These are phyloP conservation scores for Elmis aenea DNA, from an alignment of 2,888 invertebrate species.

Conservation along the genomic window DNA sequence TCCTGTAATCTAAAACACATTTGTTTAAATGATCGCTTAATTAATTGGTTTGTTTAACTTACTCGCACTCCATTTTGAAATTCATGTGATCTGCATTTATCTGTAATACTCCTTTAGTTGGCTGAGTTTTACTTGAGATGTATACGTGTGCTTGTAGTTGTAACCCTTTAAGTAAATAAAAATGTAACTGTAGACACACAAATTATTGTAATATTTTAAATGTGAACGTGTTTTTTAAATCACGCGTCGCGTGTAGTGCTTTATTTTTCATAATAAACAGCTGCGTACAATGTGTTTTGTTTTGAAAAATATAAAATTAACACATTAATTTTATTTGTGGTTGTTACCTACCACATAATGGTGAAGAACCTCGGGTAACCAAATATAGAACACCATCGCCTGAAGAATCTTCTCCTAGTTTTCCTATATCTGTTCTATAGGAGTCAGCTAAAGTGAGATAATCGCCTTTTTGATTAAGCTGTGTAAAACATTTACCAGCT, in stretches of 20 bases:
- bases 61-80: conserved; percentile 51
- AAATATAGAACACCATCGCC: conserved; percentile 54
- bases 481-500: conserved; percentile 53
- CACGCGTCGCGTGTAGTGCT: no score
- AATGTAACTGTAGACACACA: no score
- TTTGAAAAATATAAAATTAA: no score
- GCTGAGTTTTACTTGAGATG: conserved; percentile 45
- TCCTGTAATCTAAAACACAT: no score
- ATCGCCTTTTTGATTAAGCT: conserved; percentile 36
- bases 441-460: conserved; percentile 31
- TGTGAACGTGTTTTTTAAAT: no score
- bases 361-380: conserved; percentile 47
- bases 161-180: conserved; percentile 45
- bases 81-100: conserved; percentile 43
- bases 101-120: conserved; percentile 46
- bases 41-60: no score
- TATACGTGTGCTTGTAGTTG: conserved; percentile 49
- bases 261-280: no score
- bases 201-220: no score
- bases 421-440: conserved; percentile 36
- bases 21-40: no score
- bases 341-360: conserved; percentile 57
- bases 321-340: no score
- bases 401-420: conserved; percentile 41
- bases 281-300: no score